Conservation (phyloP, 2,797 vertebrate species). For the Notamacropus eugenii region DNA sequence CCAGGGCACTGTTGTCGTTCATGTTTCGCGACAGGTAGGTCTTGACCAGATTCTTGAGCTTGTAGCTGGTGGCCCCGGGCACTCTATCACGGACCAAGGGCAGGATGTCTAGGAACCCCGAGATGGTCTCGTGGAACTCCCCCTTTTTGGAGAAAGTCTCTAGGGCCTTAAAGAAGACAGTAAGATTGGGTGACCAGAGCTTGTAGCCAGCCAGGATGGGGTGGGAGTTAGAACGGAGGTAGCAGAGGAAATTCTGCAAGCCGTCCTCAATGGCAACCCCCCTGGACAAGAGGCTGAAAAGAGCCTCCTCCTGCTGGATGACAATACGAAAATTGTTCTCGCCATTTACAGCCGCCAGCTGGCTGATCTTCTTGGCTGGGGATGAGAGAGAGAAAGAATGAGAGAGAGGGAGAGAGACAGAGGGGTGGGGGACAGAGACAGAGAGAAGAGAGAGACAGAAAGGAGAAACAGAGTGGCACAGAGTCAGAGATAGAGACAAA, state of each 20-base stretch:
- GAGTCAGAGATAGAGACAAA: background rate
- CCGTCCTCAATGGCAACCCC: conserved; percentile 72
- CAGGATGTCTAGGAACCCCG: conserved; percentile 74
- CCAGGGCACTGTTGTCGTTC: conserved; percentile 13
- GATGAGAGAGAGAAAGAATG: conserved; percentile 50
- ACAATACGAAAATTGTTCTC: conserved; percentile 71
- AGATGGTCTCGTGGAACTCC: conserved; percentile 69
- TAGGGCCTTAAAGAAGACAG: conserved; percentile 73
- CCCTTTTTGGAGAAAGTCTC: conserved; percentile 63
- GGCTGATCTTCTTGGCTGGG: conserved; percentile 79
- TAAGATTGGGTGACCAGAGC: conserved; percentile 72
- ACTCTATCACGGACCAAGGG: conserved; percentile 72
- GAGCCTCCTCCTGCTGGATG: conserved; percentile 58
- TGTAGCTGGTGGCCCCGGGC: conserved; percentile 72
- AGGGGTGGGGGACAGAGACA: background rate
- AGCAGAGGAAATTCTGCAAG: conserved; percentile 75
- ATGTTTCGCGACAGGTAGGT: conserved; percentile 66
- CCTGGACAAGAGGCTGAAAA: conserved; percentile 67
- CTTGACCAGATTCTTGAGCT: conserved; percentile 69
- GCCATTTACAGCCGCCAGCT: conserved; percentile 72
- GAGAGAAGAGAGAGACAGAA: background rate
- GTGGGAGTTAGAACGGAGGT: conserved; percentile 62
- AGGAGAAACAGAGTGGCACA: background rate
- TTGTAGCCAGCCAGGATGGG: conserved; percentile 75
- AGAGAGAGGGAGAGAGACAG: background rate